These are phyloP conservation scores for Metaphire vulgaris DNA, from an alignment of 1,140 invertebrate species.

Conservation along the genomic window DNA sequence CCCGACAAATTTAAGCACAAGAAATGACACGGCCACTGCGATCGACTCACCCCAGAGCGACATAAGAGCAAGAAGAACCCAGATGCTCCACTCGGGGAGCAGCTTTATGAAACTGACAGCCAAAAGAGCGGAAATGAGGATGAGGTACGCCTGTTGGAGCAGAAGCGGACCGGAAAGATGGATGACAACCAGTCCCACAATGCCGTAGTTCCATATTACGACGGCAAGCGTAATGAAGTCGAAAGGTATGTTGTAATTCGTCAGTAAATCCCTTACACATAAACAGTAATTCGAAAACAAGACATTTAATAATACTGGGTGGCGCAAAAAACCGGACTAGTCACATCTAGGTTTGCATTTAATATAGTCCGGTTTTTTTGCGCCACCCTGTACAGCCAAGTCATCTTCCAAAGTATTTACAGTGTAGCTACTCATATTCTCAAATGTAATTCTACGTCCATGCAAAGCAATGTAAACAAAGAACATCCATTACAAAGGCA, in stretches of 20 bases:
- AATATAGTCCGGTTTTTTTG: background rate
- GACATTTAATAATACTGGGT: too few relatives aligned
- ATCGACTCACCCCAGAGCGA: conserved; percentile 88
- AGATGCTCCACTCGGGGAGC: conserved; percentile 96
- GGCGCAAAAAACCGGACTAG: too few relatives aligned
- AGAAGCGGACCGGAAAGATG: conserved; percentile 93
- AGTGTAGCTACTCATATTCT: too few relatives aligned
- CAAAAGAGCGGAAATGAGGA: conserved; percentile 93
- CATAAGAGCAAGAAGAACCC: conserved; percentile 91
- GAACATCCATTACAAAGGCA: too few relatives aligned
- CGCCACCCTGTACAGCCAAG: background rate
- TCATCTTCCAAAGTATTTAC: background rate
- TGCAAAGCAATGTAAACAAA: too few relatives aligned
- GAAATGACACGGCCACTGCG: background rate
- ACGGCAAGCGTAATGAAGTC: conserved; percentile 82
- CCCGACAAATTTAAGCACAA: too few relatives aligned
- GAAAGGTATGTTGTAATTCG: conserved; percentile 90
- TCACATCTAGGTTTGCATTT: background rate
- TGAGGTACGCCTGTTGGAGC: conserved; percentile 91
- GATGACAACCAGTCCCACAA: conserved; percentile 93
- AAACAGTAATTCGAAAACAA: too few relatives aligned
- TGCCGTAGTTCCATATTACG: conserved; percentile 94
- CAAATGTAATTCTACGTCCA: too few relatives aligned
- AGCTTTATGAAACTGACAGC: conserved; percentile 98
- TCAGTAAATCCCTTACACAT: conserved; percentile 71